Percentiles rank a stretch among this genome's conserved stretches.
These are phyloP conservation scores for Trichonephila clavipes DNA, from an alignment of 1,140 invertebrate species.

Conservation along the genomic window DNA sequence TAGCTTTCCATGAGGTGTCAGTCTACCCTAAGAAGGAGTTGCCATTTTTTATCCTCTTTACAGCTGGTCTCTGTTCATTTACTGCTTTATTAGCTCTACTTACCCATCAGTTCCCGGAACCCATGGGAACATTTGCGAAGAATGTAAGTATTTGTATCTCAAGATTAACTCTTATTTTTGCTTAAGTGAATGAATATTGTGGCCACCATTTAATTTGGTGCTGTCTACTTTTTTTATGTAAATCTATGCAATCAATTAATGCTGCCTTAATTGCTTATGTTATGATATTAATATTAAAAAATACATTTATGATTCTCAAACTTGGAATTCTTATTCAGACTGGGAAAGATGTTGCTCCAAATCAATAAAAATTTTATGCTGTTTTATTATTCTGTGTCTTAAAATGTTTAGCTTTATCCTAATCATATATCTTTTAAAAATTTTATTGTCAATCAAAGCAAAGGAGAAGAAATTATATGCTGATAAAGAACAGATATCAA, in stretches of 20 bases:
- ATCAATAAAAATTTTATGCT: too few relatives aligned
- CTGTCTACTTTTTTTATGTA: neutral
- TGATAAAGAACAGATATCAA: too few relatives aligned
- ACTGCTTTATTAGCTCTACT: constrained; percentile 95
- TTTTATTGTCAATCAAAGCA: neutral
- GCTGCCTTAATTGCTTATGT: too few relatives aligned
- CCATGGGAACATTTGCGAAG: constrained; percentile 92
- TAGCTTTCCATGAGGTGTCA: constrained; percentile 95
- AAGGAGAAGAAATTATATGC: neutral
- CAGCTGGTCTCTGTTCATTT: constrained; percentile 94
- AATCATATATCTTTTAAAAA: too few relatives aligned
- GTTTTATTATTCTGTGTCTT: too few relatives aligned
- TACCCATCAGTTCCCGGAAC: constrained; percentile 96
- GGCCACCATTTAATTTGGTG: neutral
- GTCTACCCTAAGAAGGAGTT: constrained; percentile 98
- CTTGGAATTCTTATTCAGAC: too few relatives aligned
- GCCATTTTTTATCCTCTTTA: constrained; percentile 97
- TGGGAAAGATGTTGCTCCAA: too few relatives aligned
- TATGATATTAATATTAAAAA: too few relatives aligned
- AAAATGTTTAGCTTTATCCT: too few relatives aligned
- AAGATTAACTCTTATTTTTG: too few relatives aligned
- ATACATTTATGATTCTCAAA: too few relatives aligned
- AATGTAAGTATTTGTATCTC: constrained; percentile 82
- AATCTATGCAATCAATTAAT: too few relatives aligned
- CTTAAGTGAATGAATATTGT: neutral